Percentiles rank a stretch among this genome's conserved stretches.
phyloP scores from a whole-genome alignment of 2,113 vertebrate species.

The Sitta europaea region DNA sequence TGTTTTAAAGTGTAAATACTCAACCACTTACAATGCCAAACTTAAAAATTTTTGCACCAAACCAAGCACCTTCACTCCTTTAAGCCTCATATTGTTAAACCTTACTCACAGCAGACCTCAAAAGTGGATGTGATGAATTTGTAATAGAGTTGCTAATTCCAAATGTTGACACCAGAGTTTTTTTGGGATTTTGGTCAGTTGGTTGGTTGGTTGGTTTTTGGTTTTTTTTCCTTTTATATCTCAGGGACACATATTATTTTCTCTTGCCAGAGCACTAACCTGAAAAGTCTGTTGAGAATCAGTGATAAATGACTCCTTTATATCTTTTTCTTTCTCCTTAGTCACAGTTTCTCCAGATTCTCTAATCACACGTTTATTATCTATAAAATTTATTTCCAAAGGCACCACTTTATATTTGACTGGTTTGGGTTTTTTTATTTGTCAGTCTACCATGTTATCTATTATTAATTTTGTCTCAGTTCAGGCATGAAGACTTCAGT shows the following conservation, averaged over 20 bases:
- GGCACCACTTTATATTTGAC: neutral
- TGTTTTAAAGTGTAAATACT: neutral
- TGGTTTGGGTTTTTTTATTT: neutral
- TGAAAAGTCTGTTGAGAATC: neutral
- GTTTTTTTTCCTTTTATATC: neutral
- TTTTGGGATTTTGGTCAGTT: neutral
- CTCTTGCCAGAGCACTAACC: neutral
- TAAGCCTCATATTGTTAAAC: neutral
- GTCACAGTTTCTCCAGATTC: neutral
- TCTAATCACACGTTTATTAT: neutral
- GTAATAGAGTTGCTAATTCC: neutral
- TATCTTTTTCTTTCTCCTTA: neutral
- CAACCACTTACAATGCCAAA: neutral
- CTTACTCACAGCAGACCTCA: neutral
- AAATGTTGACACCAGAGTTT: neutral
- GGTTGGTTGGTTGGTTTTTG: neutral
- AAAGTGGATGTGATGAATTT: neutral
- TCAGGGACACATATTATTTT: neutral
- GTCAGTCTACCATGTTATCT: neutral
- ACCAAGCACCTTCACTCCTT: neutral
- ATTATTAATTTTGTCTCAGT: neutral
- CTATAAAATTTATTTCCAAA: neutral
- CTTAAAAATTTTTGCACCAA: neutral
- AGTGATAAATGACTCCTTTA: neutral
- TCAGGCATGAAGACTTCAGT: neutral